These are phyloP conservation scores for Pollenia angustigena DNA, from an alignment of 2,888 invertebrate genomes.

Conservation along the genomic window DNA sequence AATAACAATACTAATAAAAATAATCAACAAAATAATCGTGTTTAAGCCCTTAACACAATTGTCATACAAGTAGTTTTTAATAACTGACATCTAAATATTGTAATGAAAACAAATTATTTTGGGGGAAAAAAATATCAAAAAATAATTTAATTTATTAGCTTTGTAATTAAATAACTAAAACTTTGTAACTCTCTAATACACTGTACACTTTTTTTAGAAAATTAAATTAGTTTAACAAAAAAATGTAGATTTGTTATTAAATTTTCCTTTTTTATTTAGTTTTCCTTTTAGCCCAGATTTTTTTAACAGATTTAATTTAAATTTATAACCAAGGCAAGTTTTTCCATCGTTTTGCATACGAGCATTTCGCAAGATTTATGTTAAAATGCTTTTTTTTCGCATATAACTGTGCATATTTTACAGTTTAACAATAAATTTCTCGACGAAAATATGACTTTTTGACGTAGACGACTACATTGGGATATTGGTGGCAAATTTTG, in stretches of 20 bases:
- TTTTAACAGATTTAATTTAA: not conserved
- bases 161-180: conserved; percentile 29
- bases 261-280: not conserved
- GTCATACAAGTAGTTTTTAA: not conserved
- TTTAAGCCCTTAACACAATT: conserved; percentile 50
- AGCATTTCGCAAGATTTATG: too few relatives aligned
- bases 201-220: conserved; percentile 8
- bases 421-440: too few relatives aligned
- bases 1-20: conserved; percentile 14
- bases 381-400: too few relatives aligned
- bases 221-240: conserved; percentile 3
- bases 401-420: too few relatives aligned
- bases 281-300: not conserved
- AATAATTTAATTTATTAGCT: conserved; percentile 33
- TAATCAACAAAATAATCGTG: conserved; percentile 52
- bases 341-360: too few relatives aligned
- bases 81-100: conserved; percentile 5
- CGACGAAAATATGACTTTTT: too few relatives aligned
- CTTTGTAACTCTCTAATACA: conserved; percentile 15
- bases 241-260: not conserved
- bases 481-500: too few relatives aligned
- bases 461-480: too few relatives aligned
- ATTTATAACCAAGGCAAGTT: too few relatives aligned
- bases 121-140: not conserved
- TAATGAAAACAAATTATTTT: conserved; percentile 5